Conservation (phyloP, 2,888 invertebrate genomes). For the Drosophila planitibia region DNA sequence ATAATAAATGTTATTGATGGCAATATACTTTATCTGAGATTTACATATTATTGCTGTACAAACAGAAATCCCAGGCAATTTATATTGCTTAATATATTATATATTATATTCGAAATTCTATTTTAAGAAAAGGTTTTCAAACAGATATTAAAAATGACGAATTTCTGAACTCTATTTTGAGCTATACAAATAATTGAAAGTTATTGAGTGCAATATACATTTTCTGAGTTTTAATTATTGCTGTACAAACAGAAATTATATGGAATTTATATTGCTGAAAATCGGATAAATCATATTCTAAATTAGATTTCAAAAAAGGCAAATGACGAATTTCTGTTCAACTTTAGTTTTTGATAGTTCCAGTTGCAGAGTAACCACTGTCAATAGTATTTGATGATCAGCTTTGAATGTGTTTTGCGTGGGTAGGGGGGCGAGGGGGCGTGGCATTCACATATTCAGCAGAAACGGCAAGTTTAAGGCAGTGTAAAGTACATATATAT, state of each 20-base stretch:
- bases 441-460: conserved; percentile 80
- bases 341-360: neutral
- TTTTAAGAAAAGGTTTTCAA: neutral
- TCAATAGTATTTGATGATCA: conserved; percentile 12
- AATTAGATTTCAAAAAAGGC: neutral
- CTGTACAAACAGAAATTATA: neutral
- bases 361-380: neutral
- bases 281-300: neutral
- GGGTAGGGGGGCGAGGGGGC: conserved; percentile 40
- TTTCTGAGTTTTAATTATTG: neutral
- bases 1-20: neutral
- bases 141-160: neutral
- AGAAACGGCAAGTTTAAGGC: conserved; percentile 82
- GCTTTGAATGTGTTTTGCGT: conserved; percentile 3
- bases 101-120: too few relatives aligned
- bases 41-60: too few relatives aligned
- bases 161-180: neutral
- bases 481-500: conserved; percentile 75
- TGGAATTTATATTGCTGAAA: neutral
- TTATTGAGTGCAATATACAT: neutral
- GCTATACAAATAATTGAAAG: neutral
- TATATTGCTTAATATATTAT: too few relatives aligned
- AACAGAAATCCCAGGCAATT: too few relatives aligned
- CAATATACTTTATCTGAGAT: neutral
- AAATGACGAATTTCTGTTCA: too few relatives aligned